These are phyloP conservation scores for Onthophagus sagittarius DNA, from an alignment of 2,888 invertebrate genomes.

Conservation along the genomic window DNA sequence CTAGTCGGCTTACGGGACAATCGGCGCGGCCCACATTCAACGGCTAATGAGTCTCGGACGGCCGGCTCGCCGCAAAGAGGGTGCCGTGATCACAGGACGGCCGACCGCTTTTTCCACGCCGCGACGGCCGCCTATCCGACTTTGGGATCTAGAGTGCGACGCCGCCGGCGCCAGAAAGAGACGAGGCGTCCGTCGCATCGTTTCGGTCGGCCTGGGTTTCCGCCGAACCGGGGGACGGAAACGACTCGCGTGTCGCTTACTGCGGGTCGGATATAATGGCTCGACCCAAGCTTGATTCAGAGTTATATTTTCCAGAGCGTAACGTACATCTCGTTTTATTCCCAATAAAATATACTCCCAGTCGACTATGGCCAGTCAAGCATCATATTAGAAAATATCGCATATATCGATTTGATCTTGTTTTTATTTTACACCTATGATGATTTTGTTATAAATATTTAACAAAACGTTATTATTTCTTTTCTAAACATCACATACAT, in stretches of 20 bases:
- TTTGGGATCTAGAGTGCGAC: background rate
- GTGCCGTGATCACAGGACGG: background rate
- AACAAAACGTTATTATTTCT: too few relatives aligned
- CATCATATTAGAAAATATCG: too few relatives aligned
- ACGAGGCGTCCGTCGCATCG: background rate
- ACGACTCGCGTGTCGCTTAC: background rate
- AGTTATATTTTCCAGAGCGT: background rate
- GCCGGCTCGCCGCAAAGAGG: background rate
- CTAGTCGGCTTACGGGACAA: background rate
- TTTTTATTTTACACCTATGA: too few relatives aligned
- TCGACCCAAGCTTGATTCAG: background rate
- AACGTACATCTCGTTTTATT: background rate
- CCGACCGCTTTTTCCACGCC: background rate
- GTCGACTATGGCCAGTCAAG: too few relatives aligned
- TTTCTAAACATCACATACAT: too few relatives aligned
- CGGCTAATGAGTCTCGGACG: conserved; percentile 6
- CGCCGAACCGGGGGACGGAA: background rate
- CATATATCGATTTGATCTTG: too few relatives aligned
- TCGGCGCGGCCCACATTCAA: background rate
- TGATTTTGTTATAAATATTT: too few relatives aligned
- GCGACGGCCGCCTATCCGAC: background rate
- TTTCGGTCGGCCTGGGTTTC: background rate
- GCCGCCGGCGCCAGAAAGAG: background rate
- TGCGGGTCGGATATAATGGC: background rate
- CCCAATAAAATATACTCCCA: background rate